A percentile compares a stretch with the other conserved stretches of the same genome.
Conservation (phyloP, 1,140 invertebrate genomes). For the Lepidotrigona ventralis region DNA sequence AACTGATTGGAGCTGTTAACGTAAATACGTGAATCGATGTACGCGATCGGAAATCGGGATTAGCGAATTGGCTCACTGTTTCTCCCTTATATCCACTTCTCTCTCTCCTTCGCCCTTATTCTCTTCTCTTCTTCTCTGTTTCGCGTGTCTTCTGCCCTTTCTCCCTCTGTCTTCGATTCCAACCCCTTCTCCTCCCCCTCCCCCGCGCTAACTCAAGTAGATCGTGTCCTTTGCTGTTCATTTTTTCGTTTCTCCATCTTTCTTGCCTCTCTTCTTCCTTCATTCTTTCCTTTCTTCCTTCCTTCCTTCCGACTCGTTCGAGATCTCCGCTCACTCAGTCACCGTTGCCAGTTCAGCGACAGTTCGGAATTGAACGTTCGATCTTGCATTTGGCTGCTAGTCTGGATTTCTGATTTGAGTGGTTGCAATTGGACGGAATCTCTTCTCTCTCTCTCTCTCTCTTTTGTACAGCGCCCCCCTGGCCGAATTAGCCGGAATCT, state of each 20-base stretch:
- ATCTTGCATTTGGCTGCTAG: conserved; percentile 63
- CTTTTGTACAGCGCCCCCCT: conserved; percentile 14
- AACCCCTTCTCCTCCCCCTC: not conserved
- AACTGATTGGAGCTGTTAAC: conserved; percentile 74
- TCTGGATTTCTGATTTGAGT: conserved; percentile 73
- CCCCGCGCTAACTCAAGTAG: conserved; percentile 17
- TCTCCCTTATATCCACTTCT: conserved; percentile 55
- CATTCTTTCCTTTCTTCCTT: too few species aligned
- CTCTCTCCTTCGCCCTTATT: not conserved
- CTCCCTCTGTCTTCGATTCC: conserved; percentile 26
- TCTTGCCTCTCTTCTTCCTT: not conserved
- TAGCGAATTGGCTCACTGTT: conserved; percentile 71
- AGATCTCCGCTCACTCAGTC: not conserved
- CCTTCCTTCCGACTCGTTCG: not conserved
- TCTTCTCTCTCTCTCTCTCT: conserved; percentile 60
- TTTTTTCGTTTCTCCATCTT: conserved; percentile 5
- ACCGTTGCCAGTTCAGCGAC: conserved; percentile 56
- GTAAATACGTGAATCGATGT: conserved; percentile 70
- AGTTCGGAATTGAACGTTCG: conserved; percentile 62
- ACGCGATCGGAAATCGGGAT: conserved; percentile 70
- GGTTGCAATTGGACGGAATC: conserved; percentile 65
- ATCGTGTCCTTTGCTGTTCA: conserved; percentile 17
- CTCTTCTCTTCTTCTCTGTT: conserved; percentile 15
- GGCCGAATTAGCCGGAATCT: conserved; percentile 50
- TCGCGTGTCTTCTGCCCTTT: not conserved